Evolutionary conservation across 2,797 vertebrate genomes (phyloP).

Genomic region (Sarcoramphus papa): DNA sequence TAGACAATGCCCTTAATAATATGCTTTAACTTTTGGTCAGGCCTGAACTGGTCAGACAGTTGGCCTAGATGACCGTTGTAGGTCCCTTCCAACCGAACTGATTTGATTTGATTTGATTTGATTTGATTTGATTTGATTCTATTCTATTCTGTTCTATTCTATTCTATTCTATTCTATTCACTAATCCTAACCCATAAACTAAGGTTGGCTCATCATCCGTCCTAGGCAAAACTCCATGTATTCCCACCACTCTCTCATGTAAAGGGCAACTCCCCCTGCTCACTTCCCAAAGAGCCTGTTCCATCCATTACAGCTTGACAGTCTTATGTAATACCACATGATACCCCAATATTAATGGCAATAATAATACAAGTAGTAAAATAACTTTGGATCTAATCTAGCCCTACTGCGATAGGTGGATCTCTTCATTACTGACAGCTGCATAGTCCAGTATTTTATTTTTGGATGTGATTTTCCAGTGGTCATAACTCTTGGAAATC

Average conservation of each 20-base stretch:
- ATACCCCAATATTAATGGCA: not conserved
- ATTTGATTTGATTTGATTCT: not conserved
- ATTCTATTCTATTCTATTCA: not conserved
- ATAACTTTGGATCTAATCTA: not conserved
- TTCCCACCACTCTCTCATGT: not conserved
- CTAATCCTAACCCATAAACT: not conserved
- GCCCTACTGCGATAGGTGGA: not conserved
- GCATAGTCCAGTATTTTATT: not conserved
- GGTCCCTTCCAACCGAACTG: not conserved
- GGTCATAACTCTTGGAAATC: not conserved
- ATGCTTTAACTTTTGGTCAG: not conserved
- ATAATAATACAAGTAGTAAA: not conserved
- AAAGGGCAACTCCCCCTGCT: not conserved
- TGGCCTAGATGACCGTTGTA: not conserved
- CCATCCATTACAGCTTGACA: not conserved
- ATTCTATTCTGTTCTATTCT: not conserved
- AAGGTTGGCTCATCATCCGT: not conserved
- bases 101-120: too few species aligned
- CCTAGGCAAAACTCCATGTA: not conserved
- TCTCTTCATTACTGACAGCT: not conserved
- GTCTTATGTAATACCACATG: not conserved
- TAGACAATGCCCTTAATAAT: not conserved
- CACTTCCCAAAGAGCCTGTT: not conserved
- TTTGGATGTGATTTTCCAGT: not conserved
- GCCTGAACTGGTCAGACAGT: not conserved